Base-by-base conservation (phyloP, 2,113 vertebrate species). In the Albula goreensis region DNA sequence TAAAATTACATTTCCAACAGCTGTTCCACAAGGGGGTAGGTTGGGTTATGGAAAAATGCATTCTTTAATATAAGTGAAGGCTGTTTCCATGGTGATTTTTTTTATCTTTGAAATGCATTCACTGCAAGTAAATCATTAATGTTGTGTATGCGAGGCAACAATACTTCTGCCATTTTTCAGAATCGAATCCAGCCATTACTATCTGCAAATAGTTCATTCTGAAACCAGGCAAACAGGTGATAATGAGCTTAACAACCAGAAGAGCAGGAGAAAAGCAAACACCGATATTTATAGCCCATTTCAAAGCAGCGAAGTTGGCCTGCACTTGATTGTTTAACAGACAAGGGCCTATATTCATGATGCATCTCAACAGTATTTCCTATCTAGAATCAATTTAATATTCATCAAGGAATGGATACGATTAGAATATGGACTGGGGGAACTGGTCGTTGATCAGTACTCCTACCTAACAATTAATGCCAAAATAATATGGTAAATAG, bases 61-160 rank as follows among this genome's bases (percentile, higher is more conserved):
- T 11, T 57, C 66, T 53, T 82, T 86, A 81, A 86, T 87, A 15
- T 50, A 22, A 84, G 85, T 83, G 87, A 50, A 66, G 51, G 4
- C 83, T 84, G 85, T 85, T 88, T 84, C 87, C 83, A 84, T 81
- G 88, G 81, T 83, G 41, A 85, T 84, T 6, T 11, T 82, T 78
- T 51, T 49, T 2, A n/a, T 70, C 19, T 70, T 74, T 74, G 70
- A 74, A 74, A 74, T 22, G n/a, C 56, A 57, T 85, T 15, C 49
- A 51, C n/a, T 56, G 50, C 56, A 57, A 81, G 50, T 86, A 81
- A 88, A 81, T 84, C 79, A 86, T 84, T 77, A 70, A 81, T 88
- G 81, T 83, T 82, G n/a, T 48, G n/a, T 48, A 50, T 9, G 57
- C 53, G 48, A 56, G 22, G 50, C 78, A 78, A 83, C 17, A 80